Percentiles rank a stretch among this genome's conserved stretches.
Conservation (phyloP, 2,797 vertebrate genomes). For the Orientallactaga sibirica region DNA sequence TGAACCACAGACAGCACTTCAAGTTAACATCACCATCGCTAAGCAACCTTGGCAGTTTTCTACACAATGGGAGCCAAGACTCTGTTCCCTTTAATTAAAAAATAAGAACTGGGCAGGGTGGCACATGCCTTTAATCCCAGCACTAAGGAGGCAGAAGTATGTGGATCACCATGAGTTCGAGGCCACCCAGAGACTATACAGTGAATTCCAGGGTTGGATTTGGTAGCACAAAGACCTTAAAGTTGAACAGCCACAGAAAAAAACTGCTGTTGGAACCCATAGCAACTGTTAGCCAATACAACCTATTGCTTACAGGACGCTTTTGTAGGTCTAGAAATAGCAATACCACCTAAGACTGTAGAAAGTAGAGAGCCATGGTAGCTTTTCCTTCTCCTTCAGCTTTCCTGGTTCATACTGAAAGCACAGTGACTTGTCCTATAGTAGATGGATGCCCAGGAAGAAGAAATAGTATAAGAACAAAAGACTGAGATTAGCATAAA, state of each 20-base stretch:
- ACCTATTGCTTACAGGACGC: background rate
- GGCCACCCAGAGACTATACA: too few relatives aligned
- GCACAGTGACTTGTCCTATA: background rate
- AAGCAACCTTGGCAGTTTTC: constrained; percentile 68
- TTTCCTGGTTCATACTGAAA: background rate
- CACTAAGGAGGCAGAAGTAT: too few relatives aligned
- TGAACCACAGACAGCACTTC: constrained; percentile 68
- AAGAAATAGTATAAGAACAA: background rate
- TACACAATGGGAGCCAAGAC: constrained; percentile 41
- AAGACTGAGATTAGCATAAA: background rate
- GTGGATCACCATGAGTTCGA: too few relatives aligned
- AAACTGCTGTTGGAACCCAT: background rate
- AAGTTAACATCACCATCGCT: constrained; percentile 6
- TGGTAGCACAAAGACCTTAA: background rate
- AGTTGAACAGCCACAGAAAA: background rate
- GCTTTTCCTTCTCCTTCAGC: background rate
- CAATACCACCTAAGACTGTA: background rate
- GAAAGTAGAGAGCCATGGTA: background rate
- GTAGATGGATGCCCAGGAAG: background rate
- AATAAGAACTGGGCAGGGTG: background rate
- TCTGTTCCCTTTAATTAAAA: constrained; percentile 69
- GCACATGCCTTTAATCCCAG: too few relatives aligned
- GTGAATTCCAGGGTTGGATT: background rate
- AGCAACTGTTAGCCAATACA: background rate
- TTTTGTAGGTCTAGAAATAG: background rate